phyloP scores from a whole-genome alignment of 1,140 invertebrate genomes.

The Drosophila ercepeae region DNA sequence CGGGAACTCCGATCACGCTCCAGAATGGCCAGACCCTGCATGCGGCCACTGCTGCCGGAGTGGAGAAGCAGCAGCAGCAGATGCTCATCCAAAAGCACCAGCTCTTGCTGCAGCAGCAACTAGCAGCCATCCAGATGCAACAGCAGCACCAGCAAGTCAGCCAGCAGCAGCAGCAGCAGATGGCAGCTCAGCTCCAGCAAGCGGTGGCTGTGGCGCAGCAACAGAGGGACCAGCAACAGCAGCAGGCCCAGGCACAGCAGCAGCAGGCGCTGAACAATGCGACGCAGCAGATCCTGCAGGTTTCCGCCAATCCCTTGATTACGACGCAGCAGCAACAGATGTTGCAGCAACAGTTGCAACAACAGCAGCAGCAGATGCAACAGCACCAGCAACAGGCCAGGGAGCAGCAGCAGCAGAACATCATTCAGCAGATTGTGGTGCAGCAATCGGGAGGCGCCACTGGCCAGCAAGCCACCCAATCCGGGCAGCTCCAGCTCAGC shows the following conservation, averaged over 20 bases:
- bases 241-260: conserved; percentile 82
- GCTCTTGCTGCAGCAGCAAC: conserved; percentile 73
- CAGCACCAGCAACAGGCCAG: conserved; percentile 78
- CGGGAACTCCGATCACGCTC: conserved; percentile 76
- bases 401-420: conserved; percentile 74
- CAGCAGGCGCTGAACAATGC: conserved; percentile 62
- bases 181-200: conserved; percentile 69
- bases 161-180: conserved; percentile 59
- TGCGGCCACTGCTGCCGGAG: conserved; percentile 40
- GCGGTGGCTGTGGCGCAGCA: conserved; percentile 78
- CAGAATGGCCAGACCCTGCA: conserved; percentile 79
- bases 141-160: conserved; percentile 76
- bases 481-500: conserved; percentile 49
- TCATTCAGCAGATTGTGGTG: conserved; percentile 76
- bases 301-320: conserved; percentile 78
- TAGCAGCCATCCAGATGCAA: conserved; percentile 66
- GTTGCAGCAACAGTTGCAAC: conserved; percentile 73
- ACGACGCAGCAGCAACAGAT: conserved; percentile 67
- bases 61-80: conserved; percentile 71
- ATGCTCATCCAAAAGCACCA: conserved; percentile 72
- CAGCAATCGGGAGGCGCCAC: conserved; percentile 59
- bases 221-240: conserved; percentile 74
- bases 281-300: conserved; percentile 83
- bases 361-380: conserved; percentile 61
- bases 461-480: conserved; percentile 37